Evolutionary conservation across 92 coral and sea anemone species (phyloP).

Genomic region (Micromussa lordhowensis): DNA sequence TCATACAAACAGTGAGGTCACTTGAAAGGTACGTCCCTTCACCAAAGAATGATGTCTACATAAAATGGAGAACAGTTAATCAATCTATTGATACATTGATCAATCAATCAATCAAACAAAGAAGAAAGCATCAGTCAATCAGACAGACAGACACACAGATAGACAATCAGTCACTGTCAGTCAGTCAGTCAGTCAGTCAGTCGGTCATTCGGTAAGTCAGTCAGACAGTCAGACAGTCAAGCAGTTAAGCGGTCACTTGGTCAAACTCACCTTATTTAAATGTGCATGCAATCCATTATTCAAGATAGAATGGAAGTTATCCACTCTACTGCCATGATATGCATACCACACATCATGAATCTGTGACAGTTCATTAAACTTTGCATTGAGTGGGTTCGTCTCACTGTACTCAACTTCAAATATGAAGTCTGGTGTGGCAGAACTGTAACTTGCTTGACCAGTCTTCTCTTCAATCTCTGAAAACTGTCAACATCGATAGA

Average conservation of each 20-base stretch:
- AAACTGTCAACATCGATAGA: slow-evolving; percentile 56
- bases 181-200: not conserved
- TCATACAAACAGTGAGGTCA: slow-evolving; percentile 91
- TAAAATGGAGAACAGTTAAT: not conserved
- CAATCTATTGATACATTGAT: too few species aligned
- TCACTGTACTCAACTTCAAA: slow-evolving; percentile 88
- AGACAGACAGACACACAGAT: not conserved
- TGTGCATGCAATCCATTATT: slow-evolving; percentile 97
- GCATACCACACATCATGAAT: slow-evolving; percentile 78
- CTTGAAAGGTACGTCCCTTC: slow-evolving; percentile 99
- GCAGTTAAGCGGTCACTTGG: not conserved
- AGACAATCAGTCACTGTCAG: not conserved
- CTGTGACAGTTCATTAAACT: slow-evolving; percentile 80
- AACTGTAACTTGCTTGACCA: slow-evolving; percentile 84
- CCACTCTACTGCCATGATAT: slow-evolving; percentile 97
- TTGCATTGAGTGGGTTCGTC: slow-evolving; percentile 69
- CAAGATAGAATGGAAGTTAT: slow-evolving; percentile 93
- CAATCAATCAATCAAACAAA: not conserved
- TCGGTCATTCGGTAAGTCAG: not conserved
- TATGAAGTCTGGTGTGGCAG: slow-evolving; percentile 84
- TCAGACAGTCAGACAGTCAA: not conserved
- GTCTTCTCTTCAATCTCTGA: slow-evolving; percentile 85
- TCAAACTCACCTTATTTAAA: slow-evolving; percentile 81
- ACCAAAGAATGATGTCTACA: slow-evolving; percentile 94
- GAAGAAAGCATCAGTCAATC: not conserved